Conservation (phyloP, 2,888 invertebrate species). For the Sinopyrophorus schimmeli region DNA sequence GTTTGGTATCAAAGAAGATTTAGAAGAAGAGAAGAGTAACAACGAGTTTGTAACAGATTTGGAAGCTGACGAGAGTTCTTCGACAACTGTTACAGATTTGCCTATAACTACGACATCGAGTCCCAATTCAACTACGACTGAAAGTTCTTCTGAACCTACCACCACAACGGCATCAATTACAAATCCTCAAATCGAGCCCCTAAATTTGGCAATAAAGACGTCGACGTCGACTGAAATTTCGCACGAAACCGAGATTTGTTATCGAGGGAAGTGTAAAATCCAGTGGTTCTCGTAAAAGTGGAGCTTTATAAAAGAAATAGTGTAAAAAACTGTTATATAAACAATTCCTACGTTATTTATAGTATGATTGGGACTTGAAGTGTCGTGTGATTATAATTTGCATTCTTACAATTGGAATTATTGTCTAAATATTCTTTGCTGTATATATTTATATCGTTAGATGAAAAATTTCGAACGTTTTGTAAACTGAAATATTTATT, state of each 20-base stretch:
- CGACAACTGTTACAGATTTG: too few relatives aligned
- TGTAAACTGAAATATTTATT: not conserved
- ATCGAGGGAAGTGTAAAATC: slow-evolving; percentile 80
- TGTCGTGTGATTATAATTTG: slow-evolving; percentile 32
- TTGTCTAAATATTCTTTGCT: not conserved
- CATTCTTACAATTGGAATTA: too few relatives aligned
- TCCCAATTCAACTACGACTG: too few relatives aligned
- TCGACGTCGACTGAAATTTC: slow-evolving; percentile 81
- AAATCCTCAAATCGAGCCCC: slow-evolving; percentile 49
- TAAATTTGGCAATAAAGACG: slow-evolving; percentile 66
- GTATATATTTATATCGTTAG: not conserved
- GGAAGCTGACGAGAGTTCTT: not conserved
- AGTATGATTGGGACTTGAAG: slow-evolving; percentile 27
- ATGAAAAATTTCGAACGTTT: not conserved
- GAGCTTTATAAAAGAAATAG: slow-evolving; percentile 13
- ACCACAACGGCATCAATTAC: slow-evolving; percentile 11
- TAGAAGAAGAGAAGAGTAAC: too few relatives aligned
- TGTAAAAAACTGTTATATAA: slow-evolving; percentile 4
- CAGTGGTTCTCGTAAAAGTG: slow-evolving; percentile 43
- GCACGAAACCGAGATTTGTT: slow-evolving; percentile 87
- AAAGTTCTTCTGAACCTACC: too few relatives aligned
- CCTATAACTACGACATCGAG: too few relatives aligned
- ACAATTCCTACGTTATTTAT: slow-evolving; percentile 26
- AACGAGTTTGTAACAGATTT: not conserved
- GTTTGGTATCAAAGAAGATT: slow-evolving; percentile 46